Evolutionary conservation across 2,113 vertebrate species (phyloP).

Genomic region (Sorex fumeus): DNA sequence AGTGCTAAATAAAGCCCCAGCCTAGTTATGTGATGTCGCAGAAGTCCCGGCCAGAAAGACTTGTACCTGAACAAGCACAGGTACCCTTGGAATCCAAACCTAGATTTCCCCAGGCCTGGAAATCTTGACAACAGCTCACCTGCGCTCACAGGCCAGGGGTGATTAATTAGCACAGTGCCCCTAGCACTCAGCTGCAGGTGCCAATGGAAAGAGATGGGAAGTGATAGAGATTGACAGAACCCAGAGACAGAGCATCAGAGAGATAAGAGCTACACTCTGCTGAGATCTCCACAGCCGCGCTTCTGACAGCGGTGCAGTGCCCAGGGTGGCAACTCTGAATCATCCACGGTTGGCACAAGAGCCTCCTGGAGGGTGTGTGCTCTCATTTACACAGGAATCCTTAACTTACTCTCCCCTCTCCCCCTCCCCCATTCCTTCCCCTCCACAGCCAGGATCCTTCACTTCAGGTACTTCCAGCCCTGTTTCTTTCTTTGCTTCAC

Average conservation of each 20-base stretch:
- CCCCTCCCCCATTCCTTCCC: background rate
- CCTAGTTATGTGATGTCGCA: background rate
- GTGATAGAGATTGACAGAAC: conserved; percentile 36
- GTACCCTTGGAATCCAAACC: conserved; percentile 51
- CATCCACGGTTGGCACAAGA: background rate
- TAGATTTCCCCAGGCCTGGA: conserved; percentile 82
- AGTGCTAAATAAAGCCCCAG: background rate
- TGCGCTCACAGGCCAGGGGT: conserved; percentile 52
- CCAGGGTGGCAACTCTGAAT: conserved; percentile 9
- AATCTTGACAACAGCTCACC: conserved; percentile 79
- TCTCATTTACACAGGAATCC: background rate
- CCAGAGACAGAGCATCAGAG: background rate
- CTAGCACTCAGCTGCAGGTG: conserved; percentile 23
- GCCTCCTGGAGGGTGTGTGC: background rate
- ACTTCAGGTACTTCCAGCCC: no score
- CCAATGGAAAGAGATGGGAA: conserved; percentile 52
- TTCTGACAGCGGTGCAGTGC: conserved; percentile 39
- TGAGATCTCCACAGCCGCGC: background rate
- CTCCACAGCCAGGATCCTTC: no score
- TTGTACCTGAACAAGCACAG: background rate
- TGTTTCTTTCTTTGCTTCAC: background rate
- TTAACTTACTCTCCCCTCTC: background rate
- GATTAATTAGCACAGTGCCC: conserved; percentile 50
- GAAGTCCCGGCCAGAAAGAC: background rate
- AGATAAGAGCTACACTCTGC: conserved; percentile 15